phyloP scores from a whole-genome alignment of 1,140 invertebrate genomes.

The Geopemphigus sp. region DNA sequence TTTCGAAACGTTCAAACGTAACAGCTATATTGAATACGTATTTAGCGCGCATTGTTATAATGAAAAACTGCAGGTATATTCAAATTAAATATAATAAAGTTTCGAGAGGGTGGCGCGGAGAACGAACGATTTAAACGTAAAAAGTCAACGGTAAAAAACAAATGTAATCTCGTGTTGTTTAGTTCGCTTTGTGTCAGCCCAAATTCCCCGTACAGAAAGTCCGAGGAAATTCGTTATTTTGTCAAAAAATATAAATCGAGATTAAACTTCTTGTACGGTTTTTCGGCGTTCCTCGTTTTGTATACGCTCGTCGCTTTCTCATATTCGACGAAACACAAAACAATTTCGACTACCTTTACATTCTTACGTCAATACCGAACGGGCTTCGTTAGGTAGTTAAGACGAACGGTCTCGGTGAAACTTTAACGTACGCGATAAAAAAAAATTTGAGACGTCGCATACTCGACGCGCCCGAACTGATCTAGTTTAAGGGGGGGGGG shows the following conservation, averaged over 20 bases:
- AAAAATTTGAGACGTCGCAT: background rate
- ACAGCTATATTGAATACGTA: background rate
- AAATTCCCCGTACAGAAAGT: constrained; percentile 27
- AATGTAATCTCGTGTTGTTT: constrained; percentile 31
- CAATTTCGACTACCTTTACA: background rate
- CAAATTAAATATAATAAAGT: background rate
- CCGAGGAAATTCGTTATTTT: constrained; percentile 22
- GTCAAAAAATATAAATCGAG: constrained; percentile 9
- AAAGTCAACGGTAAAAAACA: background rate
- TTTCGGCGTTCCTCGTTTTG: background rate
- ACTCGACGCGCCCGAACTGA: background rate
- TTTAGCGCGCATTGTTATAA: background rate
- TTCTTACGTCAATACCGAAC: background rate
- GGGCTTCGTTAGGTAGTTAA: background rate
- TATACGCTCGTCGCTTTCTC: background rate
- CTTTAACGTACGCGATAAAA: background rate
- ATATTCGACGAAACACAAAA: constrained; percentile 12
- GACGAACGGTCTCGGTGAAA: background rate
- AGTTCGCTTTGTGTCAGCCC: background rate
- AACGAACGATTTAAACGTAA: background rate
- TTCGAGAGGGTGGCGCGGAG: background rate
- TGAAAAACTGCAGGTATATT: background rate
- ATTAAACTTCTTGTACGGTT: background rate
- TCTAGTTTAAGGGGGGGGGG: background rate
- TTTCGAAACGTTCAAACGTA: background rate